A percentile compares a stretch with the other conserved stretches of the same genome.
phyloP scores from a whole-genome alignment of 2,888 invertebrate species.

The Alsophila aescularia region DNA sequence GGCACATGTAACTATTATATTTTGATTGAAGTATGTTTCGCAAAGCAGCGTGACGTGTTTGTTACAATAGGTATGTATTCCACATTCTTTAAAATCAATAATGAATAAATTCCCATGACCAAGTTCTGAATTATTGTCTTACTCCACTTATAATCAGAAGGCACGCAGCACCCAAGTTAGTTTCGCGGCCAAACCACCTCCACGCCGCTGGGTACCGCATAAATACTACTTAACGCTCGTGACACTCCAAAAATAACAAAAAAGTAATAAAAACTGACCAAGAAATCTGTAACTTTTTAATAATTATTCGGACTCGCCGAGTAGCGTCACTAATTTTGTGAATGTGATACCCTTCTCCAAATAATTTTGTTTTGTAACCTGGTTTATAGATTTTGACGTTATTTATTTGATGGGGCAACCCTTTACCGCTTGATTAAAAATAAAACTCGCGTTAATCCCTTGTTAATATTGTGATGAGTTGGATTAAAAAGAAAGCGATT shows the following conservation, averaged over 20 bases:
- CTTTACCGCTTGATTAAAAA: conserved; percentile 41
- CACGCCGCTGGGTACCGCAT: conserved; percentile 79
- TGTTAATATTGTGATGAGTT: conserved; percentile 31
- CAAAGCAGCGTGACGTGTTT: no score
- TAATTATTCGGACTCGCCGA: conserved; percentile 76
- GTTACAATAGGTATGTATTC: no score
- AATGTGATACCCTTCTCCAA: conserved; percentile 71
- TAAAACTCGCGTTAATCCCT: conserved; percentile 25
- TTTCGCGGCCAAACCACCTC: conserved; percentile 61
- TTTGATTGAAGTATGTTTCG: no score
- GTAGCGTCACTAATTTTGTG: conserved; percentile 80
- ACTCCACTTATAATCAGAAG: conserved; percentile 11
- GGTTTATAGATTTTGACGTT: conserved; percentile 76
- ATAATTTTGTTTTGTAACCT: conserved; percentile 79
- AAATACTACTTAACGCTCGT: conserved; percentile 81
- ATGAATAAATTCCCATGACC: neutral
- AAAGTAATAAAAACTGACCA: conserved; percentile 47
- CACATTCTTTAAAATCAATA: no score
- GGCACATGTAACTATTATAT: no score
- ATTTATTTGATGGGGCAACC: conserved; percentile 67
- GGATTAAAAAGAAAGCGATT: conserved; percentile 20
- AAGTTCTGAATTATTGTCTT: conserved; percentile 18
- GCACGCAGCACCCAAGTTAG: conserved; percentile 45
- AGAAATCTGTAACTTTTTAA: conserved; percentile 65
- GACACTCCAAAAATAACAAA: conserved; percentile 71